Percentiles rank a stretch among this genome's conserved stretches.
Evolutionary conservation across 2,797 vertebrate species (phyloP).

Genomic region (Phoxinus dragarum): DNA sequence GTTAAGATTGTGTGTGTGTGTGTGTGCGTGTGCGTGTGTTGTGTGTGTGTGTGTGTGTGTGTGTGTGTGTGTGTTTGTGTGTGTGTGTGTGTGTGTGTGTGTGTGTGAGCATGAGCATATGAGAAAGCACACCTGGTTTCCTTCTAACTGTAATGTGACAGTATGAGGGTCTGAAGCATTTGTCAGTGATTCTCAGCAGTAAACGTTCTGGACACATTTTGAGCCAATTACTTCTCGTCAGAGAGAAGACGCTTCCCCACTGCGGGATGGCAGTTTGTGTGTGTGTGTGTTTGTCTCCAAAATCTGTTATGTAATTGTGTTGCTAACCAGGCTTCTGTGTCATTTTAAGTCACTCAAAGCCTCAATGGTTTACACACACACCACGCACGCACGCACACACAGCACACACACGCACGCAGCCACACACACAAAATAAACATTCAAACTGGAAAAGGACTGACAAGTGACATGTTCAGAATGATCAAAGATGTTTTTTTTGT

Average conservation of each 20-base stretch:
- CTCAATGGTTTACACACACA: not conserved
- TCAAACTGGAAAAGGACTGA: slow-evolving; percentile 2
- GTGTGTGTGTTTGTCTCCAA: not conserved
- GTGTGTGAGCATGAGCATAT: not conserved
- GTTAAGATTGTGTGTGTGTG: no score
- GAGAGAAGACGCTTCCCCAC: slow-evolving; percentile 24
- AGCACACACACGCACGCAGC: not conserved
- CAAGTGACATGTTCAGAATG: slow-evolving; percentile 4
- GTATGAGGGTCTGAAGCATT: slow-evolving; percentile 17
- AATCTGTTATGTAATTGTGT: slow-evolving; percentile 17
- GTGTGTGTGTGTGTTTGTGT: not conserved
- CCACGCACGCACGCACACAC: not conserved
- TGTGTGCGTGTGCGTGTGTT: not conserved
- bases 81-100: not conserved
- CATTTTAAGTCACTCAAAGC: slow-evolving; percentile 23
- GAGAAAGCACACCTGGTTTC: slow-evolving; percentile 19
- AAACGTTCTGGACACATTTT: slow-evolving; percentile 35
- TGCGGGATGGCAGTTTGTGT: not conserved
- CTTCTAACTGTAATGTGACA: slow-evolving; percentile 28
- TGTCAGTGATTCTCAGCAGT: slow-evolving; percentile 43
- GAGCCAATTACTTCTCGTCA: slow-evolving; percentile 47
- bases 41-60: no score
- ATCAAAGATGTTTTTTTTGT: not conserved
- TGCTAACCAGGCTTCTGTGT: slow-evolving; percentile 21
- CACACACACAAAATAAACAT: not conserved